Base-by-base conservation (phyloP, 1,140 invertebrate species). In the Danaus melanippus region DNA sequence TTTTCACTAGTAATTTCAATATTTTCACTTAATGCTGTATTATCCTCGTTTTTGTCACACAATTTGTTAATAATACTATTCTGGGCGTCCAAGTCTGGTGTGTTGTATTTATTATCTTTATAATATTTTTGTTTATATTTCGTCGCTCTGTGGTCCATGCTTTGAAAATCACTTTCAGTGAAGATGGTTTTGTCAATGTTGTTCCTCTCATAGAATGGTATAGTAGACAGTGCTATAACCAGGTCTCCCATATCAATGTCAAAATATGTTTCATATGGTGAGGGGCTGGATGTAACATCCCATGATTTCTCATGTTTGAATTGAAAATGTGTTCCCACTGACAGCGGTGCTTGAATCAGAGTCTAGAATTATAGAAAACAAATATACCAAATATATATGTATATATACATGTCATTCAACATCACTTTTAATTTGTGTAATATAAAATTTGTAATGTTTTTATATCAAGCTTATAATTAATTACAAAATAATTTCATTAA, bases 221-320 rank as follows among this genome's bases (percentile, higher is more conserved):
- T 71, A 8, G 79, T 78, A 2, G 62, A 78, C 1, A 87, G 47
- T 21, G 78, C 77, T 43, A 69, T 51, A 21, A 69, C 62, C 0
- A 88, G 65, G 17, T 74, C 74, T 46, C 85, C 75, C 66, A 82
- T 78, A 56, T 87, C 76, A 10, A 87, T 78, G 42, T 82, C 74
- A 65, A 88, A 88, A 59, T 86, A 83, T 69, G 86, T 86, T 42
- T 84, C 81, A 63, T 84, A 86, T 10, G 71, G 40, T 15, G 78
- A 73, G 8, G 83, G 74, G 1, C 70, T 74, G 40, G 70, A 74
- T 10, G 62, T 66, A 9, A 64, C 62, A 40, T 84, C 79, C 87
- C 87, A 88, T 9, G 80, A 78, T 63, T 87, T 88, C 67, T 88
- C 87, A 71, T 87, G 84, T 74, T 87, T 87, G 52, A 88, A 88